Evolutionary conservation across 2,113 vertebrate species (phyloP).

Genomic region (Ptyas mucosa): DNA sequence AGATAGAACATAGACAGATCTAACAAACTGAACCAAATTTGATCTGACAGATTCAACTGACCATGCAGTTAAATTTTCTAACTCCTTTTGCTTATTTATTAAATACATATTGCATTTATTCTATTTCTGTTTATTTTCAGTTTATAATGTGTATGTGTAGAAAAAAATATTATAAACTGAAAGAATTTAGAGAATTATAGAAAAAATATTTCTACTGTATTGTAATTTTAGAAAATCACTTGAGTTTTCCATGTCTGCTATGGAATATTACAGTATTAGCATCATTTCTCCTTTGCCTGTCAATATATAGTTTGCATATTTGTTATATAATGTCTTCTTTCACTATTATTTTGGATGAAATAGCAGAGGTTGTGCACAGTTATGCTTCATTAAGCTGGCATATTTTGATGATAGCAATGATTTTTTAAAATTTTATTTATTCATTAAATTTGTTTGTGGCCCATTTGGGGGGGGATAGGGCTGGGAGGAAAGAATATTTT

Average conservation of each 20-base stretch:
- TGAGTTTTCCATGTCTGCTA: neutral
- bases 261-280: neutral
- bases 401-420: neutral
- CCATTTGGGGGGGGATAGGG: neutral
- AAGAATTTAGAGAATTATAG: slow-evolving; percentile 8
- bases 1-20: neutral
- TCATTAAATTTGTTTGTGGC: neutral
- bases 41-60: slow-evolving; percentile 62
- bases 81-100: neutral
- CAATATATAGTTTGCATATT: neutral
- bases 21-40: slow-evolving; percentile 58
- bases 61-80: slow-evolving; percentile 46
- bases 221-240: slow-evolving; percentile 2
- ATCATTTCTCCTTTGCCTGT: neutral
- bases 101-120: neutral
- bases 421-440: neutral
- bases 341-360: neutral
- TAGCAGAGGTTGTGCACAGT: neutral
- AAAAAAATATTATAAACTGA: neutral
- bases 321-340: neutral
- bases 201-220: neutral
- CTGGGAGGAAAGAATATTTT: neutral
- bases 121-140: neutral
- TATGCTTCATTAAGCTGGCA: neutral
- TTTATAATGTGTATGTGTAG: neutral